These are phyloP conservation scores for Mellilla xanthometata DNA, from an alignment of 2,888 invertebrate genomes.

Conservation along the genomic window DNA sequence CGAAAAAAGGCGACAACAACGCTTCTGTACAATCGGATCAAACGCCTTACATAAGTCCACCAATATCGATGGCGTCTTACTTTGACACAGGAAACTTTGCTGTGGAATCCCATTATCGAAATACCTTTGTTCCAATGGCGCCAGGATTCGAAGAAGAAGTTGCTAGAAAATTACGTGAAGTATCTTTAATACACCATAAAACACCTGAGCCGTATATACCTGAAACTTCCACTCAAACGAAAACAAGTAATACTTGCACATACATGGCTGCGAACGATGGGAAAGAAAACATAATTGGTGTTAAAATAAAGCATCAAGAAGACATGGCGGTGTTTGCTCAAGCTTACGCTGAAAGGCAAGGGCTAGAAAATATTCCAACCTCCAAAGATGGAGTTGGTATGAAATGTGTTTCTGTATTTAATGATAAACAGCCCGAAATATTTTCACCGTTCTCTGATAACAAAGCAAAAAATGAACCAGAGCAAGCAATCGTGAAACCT, in stretches of 20 bases:
- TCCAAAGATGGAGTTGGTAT: constrained; percentile 8
- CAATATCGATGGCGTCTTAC: constrained; percentile 65
- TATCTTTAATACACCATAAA: constrained; percentile 24
- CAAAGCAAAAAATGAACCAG: not conserved
- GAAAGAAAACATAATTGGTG: constrained; percentile 10
- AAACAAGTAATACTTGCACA: constrained; percentile 34
- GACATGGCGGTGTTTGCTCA: not conserved
- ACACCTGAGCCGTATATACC: constrained; percentile 33
- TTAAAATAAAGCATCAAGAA: constrained; percentile 6
- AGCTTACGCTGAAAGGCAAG: not conserved
- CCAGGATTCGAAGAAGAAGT: constrained; percentile 71
- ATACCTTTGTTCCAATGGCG: constrained; percentile 43
- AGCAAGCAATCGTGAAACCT: not conserved
- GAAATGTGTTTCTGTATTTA: constrained; percentile 1
- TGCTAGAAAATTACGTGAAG: constrained; percentile 28
- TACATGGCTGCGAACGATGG: constrained; percentile 22
- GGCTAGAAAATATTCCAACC: not conserved
- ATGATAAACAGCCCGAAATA: constrained; percentile 10
- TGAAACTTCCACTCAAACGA: constrained; percentile 55
- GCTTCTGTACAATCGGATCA: constrained; percentile 6
- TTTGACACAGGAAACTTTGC: constrained; percentile 76
- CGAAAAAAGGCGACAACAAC: constrained; percentile 35
- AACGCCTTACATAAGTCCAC: constrained; percentile 38
- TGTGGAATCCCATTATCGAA: constrained; percentile 65
- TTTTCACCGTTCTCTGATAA: not conserved